Conservation (phyloP, 2,113 vertebrate species). For the Psettodes erumei region DNA sequence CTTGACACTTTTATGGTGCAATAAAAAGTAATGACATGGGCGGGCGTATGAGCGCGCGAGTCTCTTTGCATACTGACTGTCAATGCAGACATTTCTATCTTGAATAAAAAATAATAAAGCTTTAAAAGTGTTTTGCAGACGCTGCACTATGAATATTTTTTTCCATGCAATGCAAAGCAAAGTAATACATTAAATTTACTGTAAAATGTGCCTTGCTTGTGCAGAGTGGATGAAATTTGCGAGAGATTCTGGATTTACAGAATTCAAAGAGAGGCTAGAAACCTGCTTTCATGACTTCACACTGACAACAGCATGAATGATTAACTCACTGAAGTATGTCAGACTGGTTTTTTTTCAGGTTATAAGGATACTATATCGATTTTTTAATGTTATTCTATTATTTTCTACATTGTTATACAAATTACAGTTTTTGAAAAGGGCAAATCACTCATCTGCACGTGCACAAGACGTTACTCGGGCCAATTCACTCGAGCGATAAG, state of each 20-base stretch:
- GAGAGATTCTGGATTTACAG: background rate
- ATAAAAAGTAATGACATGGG: background rate
- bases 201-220: background rate
- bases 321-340: background rate
- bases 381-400: background rate
- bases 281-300: background rate
- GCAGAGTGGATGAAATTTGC: background rate
- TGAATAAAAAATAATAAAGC: background rate
- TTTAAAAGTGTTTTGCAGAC: background rate
- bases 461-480: constrained; percentile 45
- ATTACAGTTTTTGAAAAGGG: constrained; percentile 28
- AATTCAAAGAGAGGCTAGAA: background rate
- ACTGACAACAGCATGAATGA: background rate
- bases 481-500: constrained; percentile 32
- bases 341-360: background rate
- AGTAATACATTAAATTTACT: background rate
- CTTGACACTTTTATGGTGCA: background rate
- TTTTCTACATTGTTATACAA: constrained; percentile 15
- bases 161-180: background rate
- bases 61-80: background rate
- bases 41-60: too few species aligned
- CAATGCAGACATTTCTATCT: background rate
- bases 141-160: background rate
- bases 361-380: background rate
- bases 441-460: constrained; percentile 24